Evolutionary conservation across 2,113 vertebrate species (phyloP).

Genomic region (Piaya cayana): DNA sequence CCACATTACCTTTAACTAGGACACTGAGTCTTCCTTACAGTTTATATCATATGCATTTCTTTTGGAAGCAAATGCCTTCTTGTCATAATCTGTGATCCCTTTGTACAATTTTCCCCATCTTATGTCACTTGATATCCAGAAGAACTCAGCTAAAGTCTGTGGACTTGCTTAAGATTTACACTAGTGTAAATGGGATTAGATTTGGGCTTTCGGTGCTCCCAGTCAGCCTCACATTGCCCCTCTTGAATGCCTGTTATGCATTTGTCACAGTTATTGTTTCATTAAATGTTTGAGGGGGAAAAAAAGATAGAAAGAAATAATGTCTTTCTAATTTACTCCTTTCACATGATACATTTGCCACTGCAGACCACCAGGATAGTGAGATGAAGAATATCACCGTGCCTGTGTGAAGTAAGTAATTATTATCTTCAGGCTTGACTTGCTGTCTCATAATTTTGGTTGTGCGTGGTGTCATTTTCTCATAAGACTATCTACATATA

Average conservation of each 20-base stretch:
- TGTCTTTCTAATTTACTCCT: background rate
- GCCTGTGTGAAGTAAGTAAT: conserved; percentile 40
- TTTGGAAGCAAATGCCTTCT: background rate
- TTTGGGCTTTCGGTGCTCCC: background rate
- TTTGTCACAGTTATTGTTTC: background rate
- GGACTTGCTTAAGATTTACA: background rate
- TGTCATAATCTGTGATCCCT: background rate
- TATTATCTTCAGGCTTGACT: conserved; percentile 49
- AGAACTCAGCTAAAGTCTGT: background rate
- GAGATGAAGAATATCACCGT: background rate
- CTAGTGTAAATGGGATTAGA: background rate
- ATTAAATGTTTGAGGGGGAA: background rate
- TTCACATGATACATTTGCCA: background rate
- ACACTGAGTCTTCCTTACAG: background rate
- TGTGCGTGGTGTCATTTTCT: conserved; percentile 56
- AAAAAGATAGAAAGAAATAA: background rate
- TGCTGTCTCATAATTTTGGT: conserved; percentile 48
- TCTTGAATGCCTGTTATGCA: background rate
- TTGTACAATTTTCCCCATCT: background rate
- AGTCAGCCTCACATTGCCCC: background rate
- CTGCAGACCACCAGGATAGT: background rate
- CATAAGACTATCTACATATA: conserved; percentile 59
- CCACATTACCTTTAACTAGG: conserved; percentile 23
- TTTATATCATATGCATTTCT: background rate
- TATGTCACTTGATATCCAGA: background rate